Evolutionary conservation across 2,888 invertebrate genomes (phyloP).

Genomic region (Drosophila borborema): DNA sequence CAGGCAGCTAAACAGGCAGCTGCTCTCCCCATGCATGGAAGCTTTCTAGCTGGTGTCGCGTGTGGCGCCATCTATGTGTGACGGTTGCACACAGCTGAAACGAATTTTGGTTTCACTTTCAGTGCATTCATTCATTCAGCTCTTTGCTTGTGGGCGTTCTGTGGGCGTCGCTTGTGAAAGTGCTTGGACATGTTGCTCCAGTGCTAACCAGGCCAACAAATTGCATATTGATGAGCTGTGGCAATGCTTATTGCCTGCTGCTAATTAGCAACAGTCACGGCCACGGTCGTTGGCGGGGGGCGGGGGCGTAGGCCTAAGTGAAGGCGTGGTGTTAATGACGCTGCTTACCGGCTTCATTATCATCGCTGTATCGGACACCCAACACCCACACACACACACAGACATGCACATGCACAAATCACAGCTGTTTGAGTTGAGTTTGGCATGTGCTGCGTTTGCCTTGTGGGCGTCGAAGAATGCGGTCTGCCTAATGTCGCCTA

Average conservation of each 20-base stretch:
- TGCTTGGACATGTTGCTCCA: slow-evolving; percentile 45
- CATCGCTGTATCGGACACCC: slow-evolving; percentile 31
- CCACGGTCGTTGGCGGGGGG: slow-evolving; percentile 41
- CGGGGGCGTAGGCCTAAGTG: slow-evolving; percentile 18
- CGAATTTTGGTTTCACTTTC: slow-evolving; percentile 43
- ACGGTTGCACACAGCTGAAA: background rate
- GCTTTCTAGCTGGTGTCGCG: slow-evolving; percentile 21
- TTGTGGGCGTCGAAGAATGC: slow-evolving; percentile 67
- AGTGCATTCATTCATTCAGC: slow-evolving; percentile 56
- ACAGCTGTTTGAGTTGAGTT: slow-evolving; percentile 49
- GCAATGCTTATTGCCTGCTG: slow-evolving; percentile 28
- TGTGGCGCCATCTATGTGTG: slow-evolving; percentile 65
- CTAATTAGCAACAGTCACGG: slow-evolving; percentile 67
- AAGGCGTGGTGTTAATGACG: slow-evolving; percentile 50
- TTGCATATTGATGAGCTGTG: slow-evolving; percentile 70
- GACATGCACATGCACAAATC: slow-evolving; percentile 29
- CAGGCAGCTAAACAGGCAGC: slow-evolving; percentile 37
- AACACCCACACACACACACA: slow-evolving; percentile 21
- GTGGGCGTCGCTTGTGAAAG: slow-evolving; percentile 56
- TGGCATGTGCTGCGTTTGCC: slow-evolving; percentile 32
- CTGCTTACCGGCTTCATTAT: slow-evolving; percentile 61
- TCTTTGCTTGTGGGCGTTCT: slow-evolving; percentile 45
- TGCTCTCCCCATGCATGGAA: slow-evolving; percentile 14
- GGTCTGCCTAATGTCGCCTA: slow-evolving; percentile 60
- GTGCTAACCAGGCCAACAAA: slow-evolving; percentile 41